Base-by-base conservation (phyloP, 2,113 vertebrate genomes). In the Epinephelus lanceolatus region DNA sequence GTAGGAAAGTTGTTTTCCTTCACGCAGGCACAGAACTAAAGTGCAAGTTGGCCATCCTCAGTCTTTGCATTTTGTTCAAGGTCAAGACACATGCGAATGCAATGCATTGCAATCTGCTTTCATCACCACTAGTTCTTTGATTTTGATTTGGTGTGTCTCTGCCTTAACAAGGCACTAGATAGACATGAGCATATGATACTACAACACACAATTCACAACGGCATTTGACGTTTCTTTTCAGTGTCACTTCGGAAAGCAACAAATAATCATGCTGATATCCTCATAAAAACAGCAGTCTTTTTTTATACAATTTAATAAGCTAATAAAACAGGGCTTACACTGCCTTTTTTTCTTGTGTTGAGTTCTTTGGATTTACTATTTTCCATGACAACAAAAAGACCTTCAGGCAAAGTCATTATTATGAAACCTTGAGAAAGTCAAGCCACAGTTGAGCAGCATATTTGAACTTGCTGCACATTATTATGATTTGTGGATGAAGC, bases 371-470 rank as follows among this genome's bases (percentile, higher is more conserved):
- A 70, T 57, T 78, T 52, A 33, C n/a, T 45, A 18, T 81, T 71
- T 77, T 42, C 52, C 5, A 65, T 56, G 8, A 47, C 14, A 81
- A 45, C 40, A 37, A 53, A 78, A 77, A 63, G 23, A 59, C 70
- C 63, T 86, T 70, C 53, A 86, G 45, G 65, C 52, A 70, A 55
- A 47, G 17, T 76, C 19, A 53, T 78, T 37, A 33, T 27, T 56
- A 33, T 65, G 18, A 67, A 76, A 85, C 71, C 60, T 84, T 84
- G 75, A 84, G 23, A 73, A 71, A 75, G 52, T 70, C 21, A 17
- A 63, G 49, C 2, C 3, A 21, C 52, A 47, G 25, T 45, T 42
- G 51, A 55, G 52, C 10, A 23, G 40, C 27, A 60, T 53, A 71
- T 63, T 49, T 78, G 7, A 78, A 66, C 17, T 87, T 69, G 30